Percentiles rank a stretch among this genome's conserved stretches.
These are phyloP conservation scores for Miichthys miiuy DNA, from an alignment of 2,797 vertebrate species.

Conservation along the genomic window DNA sequence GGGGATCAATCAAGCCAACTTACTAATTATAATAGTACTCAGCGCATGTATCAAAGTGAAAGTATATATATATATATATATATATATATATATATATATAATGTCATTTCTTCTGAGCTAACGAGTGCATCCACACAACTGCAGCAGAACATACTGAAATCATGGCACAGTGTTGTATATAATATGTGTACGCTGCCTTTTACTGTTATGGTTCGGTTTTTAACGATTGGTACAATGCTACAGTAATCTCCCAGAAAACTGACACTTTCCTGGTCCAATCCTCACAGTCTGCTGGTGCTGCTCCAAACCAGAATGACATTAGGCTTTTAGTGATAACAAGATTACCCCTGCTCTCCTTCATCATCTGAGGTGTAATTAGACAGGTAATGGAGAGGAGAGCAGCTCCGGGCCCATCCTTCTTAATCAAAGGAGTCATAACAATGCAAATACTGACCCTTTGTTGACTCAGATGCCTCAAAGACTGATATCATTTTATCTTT, in stretches of 20 bases:
- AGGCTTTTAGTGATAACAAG: constrained; percentile 73
- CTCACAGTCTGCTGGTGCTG: constrained; percentile 32
- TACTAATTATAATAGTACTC: neutral
- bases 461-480: constrained; percentile 63
- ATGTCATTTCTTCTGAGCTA: neutral
- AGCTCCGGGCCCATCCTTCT: constrained; percentile 63
- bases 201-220: neutral
- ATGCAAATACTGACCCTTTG: constrained; percentile 72
- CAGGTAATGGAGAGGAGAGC: constrained; percentile 71
- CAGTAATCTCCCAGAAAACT: constrained; percentile 15
- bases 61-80: too few relatives aligned
- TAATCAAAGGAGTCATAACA: constrained; percentile 70
- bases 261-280: constrained; percentile 33
- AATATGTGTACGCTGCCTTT: neutral
- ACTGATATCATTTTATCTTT: constrained; percentile 55
- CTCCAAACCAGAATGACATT: constrained; percentile 58
- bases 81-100: too few relatives aligned
- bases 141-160: neutral
- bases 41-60: neutral
- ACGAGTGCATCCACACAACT: neutral
- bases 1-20: neutral
- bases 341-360: constrained; percentile 72
- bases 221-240: neutral
- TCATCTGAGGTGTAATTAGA: constrained; percentile 80
- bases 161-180: neutral